Evolutionary conservation across 92 coral and sea anemone species (phyloP), one percentile per base, ranked within the genome.

Genomic region (Blastomussa wellsi): DNA sequence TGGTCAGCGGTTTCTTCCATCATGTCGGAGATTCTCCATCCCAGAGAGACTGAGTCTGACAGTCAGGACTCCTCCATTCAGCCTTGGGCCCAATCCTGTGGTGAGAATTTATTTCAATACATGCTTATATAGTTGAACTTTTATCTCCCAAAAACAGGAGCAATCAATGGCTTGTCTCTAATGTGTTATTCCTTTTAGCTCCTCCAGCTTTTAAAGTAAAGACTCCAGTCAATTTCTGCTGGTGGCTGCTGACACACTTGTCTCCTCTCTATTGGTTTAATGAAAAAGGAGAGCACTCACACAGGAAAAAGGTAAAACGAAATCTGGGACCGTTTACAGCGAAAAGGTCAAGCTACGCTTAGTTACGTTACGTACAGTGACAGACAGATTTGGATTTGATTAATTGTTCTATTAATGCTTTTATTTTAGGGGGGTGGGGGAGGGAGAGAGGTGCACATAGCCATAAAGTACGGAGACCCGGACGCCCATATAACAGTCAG

Each of bases 251-350:
- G 66, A 75, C 89, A 1, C 95, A 96, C 9, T 74, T 96, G 15
- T 86, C 99, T 38, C 98, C 98, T 29, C 92, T 96, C n/a, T 96
- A 96, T 84, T 93, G 96, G 95, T 92, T 86, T 88, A 96, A 89
- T 42, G 95, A 88, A 76, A 85, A 80, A 19, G 98, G 98, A 1
- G 91, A 74, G 1, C 91, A 88, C 78, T 33, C 89, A 39, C 89
- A 70, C 79, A 94, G 85, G 65, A 92, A 86, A 74, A 94, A 92
- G 94, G 98, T 95, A 38, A 81, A 15, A 29, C 24, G 53, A n/a
- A 19, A 15, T 19, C 22, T 1, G 38, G 7, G 41, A 35, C 22
- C 22, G 39, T 29, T 3, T 29, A 20, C 35, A 33, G 38, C 31
- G 9, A 33, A 31, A 15, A 12, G 13, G 39, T 67, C 37, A 67